Evolutionary conservation across 1,140 invertebrate species (phyloP), one percentile per base, ranked within the genome.

Genomic region (Sipha flava): DNA sequence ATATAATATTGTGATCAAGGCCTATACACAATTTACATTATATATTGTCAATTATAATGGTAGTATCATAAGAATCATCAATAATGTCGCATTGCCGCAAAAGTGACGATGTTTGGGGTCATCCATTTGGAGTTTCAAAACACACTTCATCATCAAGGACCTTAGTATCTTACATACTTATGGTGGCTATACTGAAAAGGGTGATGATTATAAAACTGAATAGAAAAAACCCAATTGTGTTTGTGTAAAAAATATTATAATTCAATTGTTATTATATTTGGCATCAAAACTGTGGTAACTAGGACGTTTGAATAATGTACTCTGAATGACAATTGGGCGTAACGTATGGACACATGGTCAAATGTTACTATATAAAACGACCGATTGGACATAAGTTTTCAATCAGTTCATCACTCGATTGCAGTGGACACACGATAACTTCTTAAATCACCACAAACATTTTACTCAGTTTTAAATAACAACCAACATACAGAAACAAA

Each of bases 181-280:
- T 37, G n/a, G 12, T 4, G 12, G 18, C 43, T 2, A 26, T 26
- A 40, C n/a, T 75, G 14, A 75, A 52, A 73, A 75, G 47, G 47
- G 52, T 57, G 34, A 21, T 57, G 34, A 59, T 40, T 52, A 40
- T 52, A 49, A 26, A 34, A 49, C 2, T 16, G 26, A 54, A 52
- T 52, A 52, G 12, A 73, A 68, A 52, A 49, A 49, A 49, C 14
- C 21, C 21, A 16, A 40, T 77, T 57, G 31, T 54, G 34, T 14
- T n/a, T 7, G 5, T 5, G 34, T 23, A 23, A 23, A 77, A 75
- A 77, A 57, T 21, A 77, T 77, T 77, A 77, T 59, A 54, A 77
- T 59, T 77, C 73, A 54, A 77, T 77, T 77, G 73, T 77, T 77
- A 77, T 47, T 57, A 29, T 59, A 68, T 77, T 77, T 77, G 73